phyloP scores from a whole-genome alignment of 2,888 invertebrate species.

The Physocephala rufipes region DNA sequence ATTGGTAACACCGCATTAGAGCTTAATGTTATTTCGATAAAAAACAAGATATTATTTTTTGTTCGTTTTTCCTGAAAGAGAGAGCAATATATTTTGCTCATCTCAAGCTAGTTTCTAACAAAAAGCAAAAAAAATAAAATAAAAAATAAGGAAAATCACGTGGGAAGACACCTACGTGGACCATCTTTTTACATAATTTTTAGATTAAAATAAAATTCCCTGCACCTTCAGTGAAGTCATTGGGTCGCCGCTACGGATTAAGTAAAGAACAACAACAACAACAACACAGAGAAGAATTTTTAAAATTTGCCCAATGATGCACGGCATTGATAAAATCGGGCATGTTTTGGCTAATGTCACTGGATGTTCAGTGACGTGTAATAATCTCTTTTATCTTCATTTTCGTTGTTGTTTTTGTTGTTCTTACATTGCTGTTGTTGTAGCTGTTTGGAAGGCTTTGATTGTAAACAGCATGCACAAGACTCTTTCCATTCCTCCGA shows the following conservation, averaged over 20 bases:
- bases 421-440: not conserved
- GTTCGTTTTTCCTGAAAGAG: conserved; percentile 2
- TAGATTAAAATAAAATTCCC: too few relatives aligned
- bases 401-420: not conserved
- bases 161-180: not conserved
- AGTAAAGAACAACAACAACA: not conserved
- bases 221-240: too few relatives aligned
- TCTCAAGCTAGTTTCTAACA: not conserved
- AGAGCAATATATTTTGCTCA: not conserved
- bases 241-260: not conserved
- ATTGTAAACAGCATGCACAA: too few relatives aligned
- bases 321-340: conserved; percentile 29
- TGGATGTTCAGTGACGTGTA: too few relatives aligned
- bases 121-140: not conserved
- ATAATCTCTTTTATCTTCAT: too few relatives aligned
- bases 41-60: conserved; percentile 14
- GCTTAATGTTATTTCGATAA: conserved; percentile 13
- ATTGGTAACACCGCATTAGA: conserved; percentile 7
- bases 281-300: conserved; percentile 13
- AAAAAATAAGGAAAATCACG: not conserved
- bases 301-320: conserved; percentile 20
- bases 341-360: too few relatives aligned
- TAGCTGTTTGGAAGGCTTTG: not conserved
- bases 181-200: not conserved
- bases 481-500: too few relatives aligned